A percentile compares a stretch with the other conserved stretches of the same genome.
Evolutionary conservation across 2,797 vertebrate species (phyloP).

Genomic region (Sphenodon punctatus): DNA sequence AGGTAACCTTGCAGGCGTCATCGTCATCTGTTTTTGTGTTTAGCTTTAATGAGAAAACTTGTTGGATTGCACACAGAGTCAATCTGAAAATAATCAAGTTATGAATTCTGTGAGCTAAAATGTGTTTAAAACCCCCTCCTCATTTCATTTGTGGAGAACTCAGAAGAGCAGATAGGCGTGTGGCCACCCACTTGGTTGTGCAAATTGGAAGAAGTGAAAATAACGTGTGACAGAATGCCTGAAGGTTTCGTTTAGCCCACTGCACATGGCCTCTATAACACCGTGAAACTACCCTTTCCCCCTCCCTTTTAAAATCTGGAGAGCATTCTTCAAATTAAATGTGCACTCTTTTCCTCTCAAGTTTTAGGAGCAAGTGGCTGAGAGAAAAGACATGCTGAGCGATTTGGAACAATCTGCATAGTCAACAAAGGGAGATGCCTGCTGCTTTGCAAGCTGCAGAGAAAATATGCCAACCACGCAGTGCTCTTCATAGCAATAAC

Average conservation of each 20-base stretch:
- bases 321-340: slow-evolving; percentile 69
- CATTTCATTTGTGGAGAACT: slow-evolving; percentile 68
- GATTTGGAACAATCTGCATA: slow-evolving; percentile 44
- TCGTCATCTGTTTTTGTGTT: slow-evolving; percentile 61
- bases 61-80: slow-evolving; percentile 50
- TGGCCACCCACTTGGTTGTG: slow-evolving; percentile 74
- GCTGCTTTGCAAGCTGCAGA: slow-evolving; percentile 50
- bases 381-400: slow-evolving; percentile 43
- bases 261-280: slow-evolving; percentile 76
- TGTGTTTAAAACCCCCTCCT: slow-evolving; percentile 49
- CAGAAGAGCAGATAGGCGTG: slow-evolving; percentile 64
- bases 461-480: slow-evolving; percentile 50
- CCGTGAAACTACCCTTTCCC: slow-evolving; percentile 46
- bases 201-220: slow-evolving; percentile 72
- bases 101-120: slow-evolving; percentile 48
- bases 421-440: slow-evolving; percentile 50
- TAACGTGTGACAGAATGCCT: slow-evolving; percentile 63
- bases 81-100: slow-evolving; percentile 75
- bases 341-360: slow-evolving; percentile 61
- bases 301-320: slow-evolving; percentile 54
- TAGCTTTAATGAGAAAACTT: slow-evolving; percentile 60
- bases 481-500: neutral
- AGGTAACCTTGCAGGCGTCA: neutral
- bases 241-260: slow-evolving; percentile 62
- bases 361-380: slow-evolving; percentile 65